Conservation (phyloP, 2,113 vertebrate genomes). For the Empidonax alnorum region DNA sequence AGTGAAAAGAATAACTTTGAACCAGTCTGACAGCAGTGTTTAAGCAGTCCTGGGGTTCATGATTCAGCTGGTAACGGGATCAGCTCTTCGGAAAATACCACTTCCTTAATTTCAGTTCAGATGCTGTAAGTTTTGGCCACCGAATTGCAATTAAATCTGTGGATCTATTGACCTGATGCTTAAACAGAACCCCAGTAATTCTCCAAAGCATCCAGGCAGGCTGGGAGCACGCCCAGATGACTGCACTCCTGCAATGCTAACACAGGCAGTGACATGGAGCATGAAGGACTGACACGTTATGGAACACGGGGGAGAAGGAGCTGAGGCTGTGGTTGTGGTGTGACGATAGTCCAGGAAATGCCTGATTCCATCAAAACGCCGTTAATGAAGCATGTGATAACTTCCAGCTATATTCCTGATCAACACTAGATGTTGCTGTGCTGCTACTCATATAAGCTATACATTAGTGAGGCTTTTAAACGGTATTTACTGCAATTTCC, state of each 20-base stretch:
- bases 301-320: neutral
- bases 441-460: conserved; percentile 65
- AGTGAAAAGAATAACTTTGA: neutral
- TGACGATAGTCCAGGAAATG: neutral
- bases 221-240: neutral
- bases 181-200: neutral
- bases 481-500: neutral
- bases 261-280: rapidly evolving
- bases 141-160: neutral
- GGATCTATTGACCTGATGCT: neutral
- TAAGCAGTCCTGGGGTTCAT: neutral
- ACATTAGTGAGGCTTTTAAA: neutral
- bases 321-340: neutral
- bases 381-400: neutral
- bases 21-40: neutral
- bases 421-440: conserved; percentile 79
- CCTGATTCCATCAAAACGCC: neutral
- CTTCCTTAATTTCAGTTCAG: neutral
- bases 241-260: neutral
- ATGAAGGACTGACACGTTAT: neutral
- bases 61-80: neutral
- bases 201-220: neutral
- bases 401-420: conserved; percentile 60
- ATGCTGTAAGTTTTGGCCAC: neutral
- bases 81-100: rapidly evolving